Base-by-base conservation (phyloP, 2,888 invertebrate genomes). In the Plebejus anna region DNA sequence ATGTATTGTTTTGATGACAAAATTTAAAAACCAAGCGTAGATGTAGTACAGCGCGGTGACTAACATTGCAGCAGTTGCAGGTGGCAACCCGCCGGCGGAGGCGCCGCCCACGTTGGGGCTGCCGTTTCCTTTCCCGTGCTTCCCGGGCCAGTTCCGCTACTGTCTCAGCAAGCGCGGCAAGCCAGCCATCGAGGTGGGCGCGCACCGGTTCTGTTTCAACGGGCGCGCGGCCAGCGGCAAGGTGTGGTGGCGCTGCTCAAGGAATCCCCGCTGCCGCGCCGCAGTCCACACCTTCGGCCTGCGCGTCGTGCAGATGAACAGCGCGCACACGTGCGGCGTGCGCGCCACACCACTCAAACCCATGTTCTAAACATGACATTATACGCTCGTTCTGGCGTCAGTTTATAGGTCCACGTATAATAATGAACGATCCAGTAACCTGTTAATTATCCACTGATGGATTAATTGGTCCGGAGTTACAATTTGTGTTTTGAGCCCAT, bases 161-260 rank as follows among this genome's bases (percentile, higher is more conserved):
- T 94, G 94, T 80, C 85, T 94, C 81, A 94, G 93, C 83, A 93
- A 94, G 82, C 88, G 94, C 2, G 94, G 94, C 51, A 93, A 93
- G 82, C 92, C 92, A 55, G 93, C 94, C 51, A 94, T 94, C 78
- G 93, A 94, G 82, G 91, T 94, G 78, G 94, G 93, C 75, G 92
- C 94, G 51, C 94, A 94, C 82, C 86, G 94, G 80, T 94, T 94
- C 81, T 94, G 93, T 82, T 93, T 92, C 83, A 93, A 94, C 82
- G 94, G 93, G 5, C 90, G 93, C 72, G 93, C 94, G 5, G 94
- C 93, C 42, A 92, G 93, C 79, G 94, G 93, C 77, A 94, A 94
- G 82, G 93, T 94, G 55, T 93, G 94, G 94, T 94, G 94, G 94
- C 88, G 94, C 0, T 94, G 94, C 81, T 93, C 93, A 75, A 86